Percentiles rank a stretch among this genome's conserved stretches.
Conservation (phyloP, 2,113 vertebrate genomes). For the Thamnaconus septentrionalis region DNA sequence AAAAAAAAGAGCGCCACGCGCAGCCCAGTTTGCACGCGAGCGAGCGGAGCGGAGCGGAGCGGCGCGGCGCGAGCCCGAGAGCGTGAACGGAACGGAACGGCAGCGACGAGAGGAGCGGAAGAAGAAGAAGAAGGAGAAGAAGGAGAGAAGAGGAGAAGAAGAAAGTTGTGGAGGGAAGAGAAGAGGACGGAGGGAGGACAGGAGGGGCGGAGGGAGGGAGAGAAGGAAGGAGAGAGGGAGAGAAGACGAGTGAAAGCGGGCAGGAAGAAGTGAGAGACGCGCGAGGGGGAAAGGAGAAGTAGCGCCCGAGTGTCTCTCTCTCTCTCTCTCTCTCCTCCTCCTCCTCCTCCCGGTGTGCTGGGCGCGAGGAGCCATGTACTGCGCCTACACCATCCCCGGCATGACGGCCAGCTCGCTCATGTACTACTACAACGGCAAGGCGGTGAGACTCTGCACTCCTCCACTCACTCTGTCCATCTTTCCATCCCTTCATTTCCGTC, state of each 20-base stretch:
- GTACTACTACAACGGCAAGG: constrained; percentile 97
- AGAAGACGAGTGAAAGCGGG: not conserved
- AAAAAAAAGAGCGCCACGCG: constrained; percentile 78
- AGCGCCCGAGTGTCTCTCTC: not conserved
- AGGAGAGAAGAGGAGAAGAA: constrained; percentile 1
- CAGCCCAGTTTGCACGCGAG: constrained; percentile 71
- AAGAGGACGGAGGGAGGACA: constrained; percentile 78
- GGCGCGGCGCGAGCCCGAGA: constrained; percentile 79
- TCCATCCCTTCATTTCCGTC: constrained; percentile 49
- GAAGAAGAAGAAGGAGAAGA: constrained; percentile 32
- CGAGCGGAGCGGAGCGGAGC: constrained; percentile 57
- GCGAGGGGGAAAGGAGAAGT: constrained; percentile 16
- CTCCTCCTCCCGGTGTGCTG: constrained; percentile 13
- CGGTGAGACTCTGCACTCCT: constrained; percentile 79
- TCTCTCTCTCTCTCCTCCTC: not conserved
- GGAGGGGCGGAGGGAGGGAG: constrained; percentile 61
- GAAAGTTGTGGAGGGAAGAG: constrained; percentile 80
- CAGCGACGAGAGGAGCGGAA: constrained; percentile 68
- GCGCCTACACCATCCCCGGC: constrained; percentile 93
- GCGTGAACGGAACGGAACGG: constrained; percentile 67
- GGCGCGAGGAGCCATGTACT: constrained; percentile 84
- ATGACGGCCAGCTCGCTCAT: constrained; percentile 91
- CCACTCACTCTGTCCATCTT: too few relatives aligned
- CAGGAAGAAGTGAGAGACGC: too few relatives aligned
- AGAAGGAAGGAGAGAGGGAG: constrained; percentile 11